These are phyloP conservation scores for Eubucco bourcierii DNA, from an alignment of 2,113 vertebrate species.

Conservation along the genomic window DNA sequence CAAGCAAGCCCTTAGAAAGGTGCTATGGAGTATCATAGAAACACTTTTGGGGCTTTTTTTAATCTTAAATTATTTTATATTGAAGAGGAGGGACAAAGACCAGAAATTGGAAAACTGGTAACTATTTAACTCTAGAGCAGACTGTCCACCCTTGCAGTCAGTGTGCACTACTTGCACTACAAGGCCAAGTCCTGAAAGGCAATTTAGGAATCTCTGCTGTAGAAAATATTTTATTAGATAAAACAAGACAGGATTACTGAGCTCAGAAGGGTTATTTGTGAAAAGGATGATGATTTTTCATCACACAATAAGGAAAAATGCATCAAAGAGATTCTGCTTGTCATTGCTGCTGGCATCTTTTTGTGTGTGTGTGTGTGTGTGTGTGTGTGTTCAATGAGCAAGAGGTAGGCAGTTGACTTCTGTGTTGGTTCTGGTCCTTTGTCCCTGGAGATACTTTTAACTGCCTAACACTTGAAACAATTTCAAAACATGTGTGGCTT, in stretches of 20 bases:
- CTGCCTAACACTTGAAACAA: background rate
- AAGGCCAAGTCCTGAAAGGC: background rate
- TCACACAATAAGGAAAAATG: background rate
- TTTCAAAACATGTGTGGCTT: background rate
- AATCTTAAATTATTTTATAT: background rate
- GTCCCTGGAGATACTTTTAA: background rate
- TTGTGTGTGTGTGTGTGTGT: background rate
- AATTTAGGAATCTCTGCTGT: background rate
- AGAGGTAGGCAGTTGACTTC: background rate
- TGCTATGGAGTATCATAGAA: background rate
- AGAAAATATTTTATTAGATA: background rate
- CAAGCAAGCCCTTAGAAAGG: background rate
- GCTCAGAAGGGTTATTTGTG: background rate
- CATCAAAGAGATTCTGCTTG: background rate
- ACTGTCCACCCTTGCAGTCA: background rate
- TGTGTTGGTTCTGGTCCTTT: constrained; percentile 6
- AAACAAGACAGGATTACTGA: background rate
- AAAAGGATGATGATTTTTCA: constrained; percentile 4
- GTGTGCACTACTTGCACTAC: background rate
- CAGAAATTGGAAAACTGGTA: background rate
- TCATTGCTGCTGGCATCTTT: background rate
- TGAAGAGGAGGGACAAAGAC: background rate
- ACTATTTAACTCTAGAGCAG: background rate
- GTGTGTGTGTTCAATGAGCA: background rate
- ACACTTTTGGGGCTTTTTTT: too few species aligned